phyloP scores from a whole-genome alignment of 2,888 invertebrate species.

The Oeneis ivallda region DNA sequence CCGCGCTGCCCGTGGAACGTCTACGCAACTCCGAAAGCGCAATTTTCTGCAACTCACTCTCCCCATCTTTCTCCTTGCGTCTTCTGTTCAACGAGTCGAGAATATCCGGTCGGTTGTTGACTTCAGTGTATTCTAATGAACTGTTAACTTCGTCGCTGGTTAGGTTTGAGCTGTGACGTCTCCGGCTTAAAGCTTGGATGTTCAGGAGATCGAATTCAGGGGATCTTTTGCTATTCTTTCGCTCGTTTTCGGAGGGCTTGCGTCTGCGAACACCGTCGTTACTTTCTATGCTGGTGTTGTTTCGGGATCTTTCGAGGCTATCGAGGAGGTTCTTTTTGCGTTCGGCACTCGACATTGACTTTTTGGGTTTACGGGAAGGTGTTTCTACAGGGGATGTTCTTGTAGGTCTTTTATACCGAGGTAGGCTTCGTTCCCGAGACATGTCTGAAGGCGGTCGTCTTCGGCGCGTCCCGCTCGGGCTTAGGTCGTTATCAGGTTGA shows the following conservation, averaged over 20 bases:
- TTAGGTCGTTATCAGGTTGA: conserved; percentile 72
- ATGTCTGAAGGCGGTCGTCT: conserved; percentile 70
- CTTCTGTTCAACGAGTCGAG: conserved; percentile 69
- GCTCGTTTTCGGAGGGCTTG: conserved; percentile 65
- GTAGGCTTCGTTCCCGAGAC: conserved; percentile 61
- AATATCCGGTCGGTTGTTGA: conserved; percentile 75
- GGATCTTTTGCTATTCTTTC: conserved; percentile 70
- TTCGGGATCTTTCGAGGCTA: conserved; percentile 73
- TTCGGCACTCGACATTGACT: conserved; percentile 77
- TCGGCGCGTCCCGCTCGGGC: conserved; percentile 64
- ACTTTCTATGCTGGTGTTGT: conserved; percentile 76
- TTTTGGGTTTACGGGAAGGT: conserved; percentile 71
- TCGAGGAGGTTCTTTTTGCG: conserved; percentile 75
- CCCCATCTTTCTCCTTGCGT: conserved; percentile 60
- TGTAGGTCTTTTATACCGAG: conserved; percentile 67
- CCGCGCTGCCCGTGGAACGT: conserved; percentile 70
- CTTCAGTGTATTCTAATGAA: conserved; percentile 75
- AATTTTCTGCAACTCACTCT: conserved; percentile 66
- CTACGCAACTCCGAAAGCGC: conserved; percentile 69
- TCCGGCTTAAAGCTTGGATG: conserved; percentile 67
- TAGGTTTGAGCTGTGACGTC: conserved; percentile 74
- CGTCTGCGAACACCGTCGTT: conserved; percentile 68
- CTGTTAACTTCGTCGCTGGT: conserved; percentile 78
- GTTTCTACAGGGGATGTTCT: conserved; percentile 68
- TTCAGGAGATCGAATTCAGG: conserved; percentile 74